These are phyloP conservation scores for Planiliza haematocheilus DNA, from an alignment of 2,113 vertebrate genomes.

Conservation along the genomic window DNA sequence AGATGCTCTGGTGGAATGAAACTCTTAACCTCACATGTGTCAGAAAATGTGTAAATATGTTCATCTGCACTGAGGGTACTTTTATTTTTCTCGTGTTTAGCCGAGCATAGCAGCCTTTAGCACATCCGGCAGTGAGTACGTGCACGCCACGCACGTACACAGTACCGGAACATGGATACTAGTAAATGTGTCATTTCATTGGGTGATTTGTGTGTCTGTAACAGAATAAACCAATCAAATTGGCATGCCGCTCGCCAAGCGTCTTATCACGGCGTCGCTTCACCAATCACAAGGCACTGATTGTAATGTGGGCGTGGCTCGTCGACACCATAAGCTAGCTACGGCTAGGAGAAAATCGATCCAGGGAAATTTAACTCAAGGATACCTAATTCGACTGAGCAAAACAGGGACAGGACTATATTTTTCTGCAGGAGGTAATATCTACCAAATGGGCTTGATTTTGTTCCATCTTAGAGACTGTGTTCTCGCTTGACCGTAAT, in stretches of 20 bases:
- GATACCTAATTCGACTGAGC: constrained; percentile 56
- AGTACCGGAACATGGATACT: background rate
- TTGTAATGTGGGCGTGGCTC: constrained; percentile 62
- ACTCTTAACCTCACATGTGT: accelerated
- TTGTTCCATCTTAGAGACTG: accelerated
- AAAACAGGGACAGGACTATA: constrained; percentile 26
- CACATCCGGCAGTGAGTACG: constrained; percentile 40
- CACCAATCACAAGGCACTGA: constrained; percentile 64
- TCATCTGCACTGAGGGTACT: background rate
- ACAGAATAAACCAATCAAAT: constrained; percentile 35
- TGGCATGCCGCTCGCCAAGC: accelerated
- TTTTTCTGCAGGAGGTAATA: constrained; percentile 78
- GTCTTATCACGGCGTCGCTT: background rate
- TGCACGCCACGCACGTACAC: constrained; percentile 44
- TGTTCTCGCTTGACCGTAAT: background rate
- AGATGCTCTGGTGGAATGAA: background rate
- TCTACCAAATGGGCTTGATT: background rate
- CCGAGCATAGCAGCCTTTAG: background rate
- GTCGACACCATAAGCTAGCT: constrained; percentile 42
- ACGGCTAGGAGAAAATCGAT: constrained; percentile 76
- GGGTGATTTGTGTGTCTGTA: constrained; percentile 39
- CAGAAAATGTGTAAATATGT: background rate
- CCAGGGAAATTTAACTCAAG: constrained; percentile 55
- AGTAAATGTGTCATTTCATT: constrained; percentile 13
- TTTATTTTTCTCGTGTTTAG: background rate